Base-by-base conservation (phyloP, 2,888 invertebrate species). In the Cheilosia variabilis region DNA sequence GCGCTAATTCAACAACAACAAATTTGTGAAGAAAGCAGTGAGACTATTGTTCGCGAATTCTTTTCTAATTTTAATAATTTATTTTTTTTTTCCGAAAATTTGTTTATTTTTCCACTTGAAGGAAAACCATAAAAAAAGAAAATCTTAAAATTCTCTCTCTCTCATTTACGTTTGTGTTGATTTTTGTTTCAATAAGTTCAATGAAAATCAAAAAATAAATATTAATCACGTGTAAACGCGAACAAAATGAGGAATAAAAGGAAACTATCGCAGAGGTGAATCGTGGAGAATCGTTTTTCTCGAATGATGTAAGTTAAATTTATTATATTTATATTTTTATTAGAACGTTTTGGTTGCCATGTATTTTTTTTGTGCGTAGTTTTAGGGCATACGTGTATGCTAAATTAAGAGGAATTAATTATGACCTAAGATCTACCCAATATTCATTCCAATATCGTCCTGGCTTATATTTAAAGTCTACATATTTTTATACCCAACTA, bases 1-100 rank as follows among this genome's bases (percentile, higher is more conserved):
- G 86, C 86, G 78, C 75, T 87, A 68, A 79, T 57, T 72, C 68
- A 72, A 80, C 87, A 88, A 82, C 87, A 83, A 83, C 75, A 83
- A 63, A 87, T 71, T 80, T 66, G 15, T 72, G 55, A 58, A 79
- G 65, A 63, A 77, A 82, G 58, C n/a, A 68, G 77, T 87, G 73
- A 78, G 77, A 73, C 76, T 60, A 53, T 37, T 37, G 62, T 57
- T 73, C 83, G 83, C 73, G 79, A 69, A 58, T 76, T 71, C 50
- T 24, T 76, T 76, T 58, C 47, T 50, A 47, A 17, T 71, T 63
- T 63, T 65, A 52, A 52, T 19, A 52, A 41, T 17, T 41, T 41
- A 57, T 19, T 75, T 75, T 34, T 63, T 31, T 37, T 52, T 55
- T 19, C 24, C 13, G 50, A 22, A 50, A 19, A 22, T 37, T 37